Conservation (phyloP, 1,140 invertebrate genomes). For the Sinella curviseta region DNA sequence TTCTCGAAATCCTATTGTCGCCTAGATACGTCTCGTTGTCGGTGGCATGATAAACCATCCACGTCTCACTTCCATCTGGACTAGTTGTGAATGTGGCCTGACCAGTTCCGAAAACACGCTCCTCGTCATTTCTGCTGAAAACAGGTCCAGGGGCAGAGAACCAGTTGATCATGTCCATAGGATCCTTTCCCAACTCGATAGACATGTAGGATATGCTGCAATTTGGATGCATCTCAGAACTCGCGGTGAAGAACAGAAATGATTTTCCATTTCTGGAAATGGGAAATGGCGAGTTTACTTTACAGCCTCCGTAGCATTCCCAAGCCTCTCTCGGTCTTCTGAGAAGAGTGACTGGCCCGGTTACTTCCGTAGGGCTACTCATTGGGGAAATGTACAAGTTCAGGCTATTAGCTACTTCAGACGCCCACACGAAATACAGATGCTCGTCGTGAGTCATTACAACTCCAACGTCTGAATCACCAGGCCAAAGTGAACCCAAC, state of each 20-base stretch:
- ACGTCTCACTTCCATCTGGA: neutral
- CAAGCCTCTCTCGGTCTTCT: constrained; percentile 32
- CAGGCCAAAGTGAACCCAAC: constrained; percentile 28
- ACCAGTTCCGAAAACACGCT: neutral
- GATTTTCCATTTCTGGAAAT: constrained; percentile 12
- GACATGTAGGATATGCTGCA: constrained; percentile 16
- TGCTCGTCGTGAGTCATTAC: constrained; percentile 4
- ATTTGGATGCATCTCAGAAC: constrained; percentile 21
- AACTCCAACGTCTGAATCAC: too few relatives aligned
- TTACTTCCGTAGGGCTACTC: constrained; percentile 20
- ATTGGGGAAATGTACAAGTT: constrained; percentile 41
- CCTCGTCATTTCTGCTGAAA: constrained; percentile 29
- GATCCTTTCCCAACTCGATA: constrained; percentile 24
- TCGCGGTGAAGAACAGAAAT: neutral
- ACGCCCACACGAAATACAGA: constrained; percentile 23
- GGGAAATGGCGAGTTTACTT: constrained; percentile 5
- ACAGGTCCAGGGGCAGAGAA: neutral
- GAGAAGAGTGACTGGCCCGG: constrained; percentile 20
- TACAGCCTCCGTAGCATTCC: constrained; percentile 30
- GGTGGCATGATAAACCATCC: constrained; percentile 17
- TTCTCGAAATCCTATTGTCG: constrained; percentile 23
- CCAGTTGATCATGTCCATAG: constrained; percentile 8
- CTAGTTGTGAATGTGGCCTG: neutral
- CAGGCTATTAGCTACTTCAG: neutral
- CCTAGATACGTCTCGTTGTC: constrained; percentile 10